phyloP scores from a whole-genome alignment of 1,140 invertebrate species.

The Drosophila willistoni region DNA sequence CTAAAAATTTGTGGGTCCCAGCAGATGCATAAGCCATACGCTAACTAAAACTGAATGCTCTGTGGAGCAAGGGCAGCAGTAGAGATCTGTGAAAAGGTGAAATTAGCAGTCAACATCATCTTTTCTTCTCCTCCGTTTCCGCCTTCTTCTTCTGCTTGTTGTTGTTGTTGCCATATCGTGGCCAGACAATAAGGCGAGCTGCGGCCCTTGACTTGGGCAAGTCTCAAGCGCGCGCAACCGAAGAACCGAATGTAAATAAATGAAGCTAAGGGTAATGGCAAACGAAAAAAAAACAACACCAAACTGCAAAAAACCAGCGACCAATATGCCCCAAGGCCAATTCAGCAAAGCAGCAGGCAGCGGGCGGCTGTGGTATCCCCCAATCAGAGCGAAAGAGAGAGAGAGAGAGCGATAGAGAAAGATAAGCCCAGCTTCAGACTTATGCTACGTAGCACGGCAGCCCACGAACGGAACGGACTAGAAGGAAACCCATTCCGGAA shows the following conservation, averaged over 20 bases:
- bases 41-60: not conserved
- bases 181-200: slow-evolving; percentile 76
- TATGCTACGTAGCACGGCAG: slow-evolving; percentile 71
- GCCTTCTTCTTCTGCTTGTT: not conserved
- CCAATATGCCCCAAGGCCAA: slow-evolving; percentile 68
- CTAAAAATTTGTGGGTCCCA: not conserved
- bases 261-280: slow-evolving; percentile 61
- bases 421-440: slow-evolving; percentile 39
- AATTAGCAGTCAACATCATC: slow-evolving; percentile 66
- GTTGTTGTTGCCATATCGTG: slow-evolving; percentile 41
- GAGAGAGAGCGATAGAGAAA: slow-evolving; percentile 44
- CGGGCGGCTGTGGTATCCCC: slow-evolving; percentile 27
- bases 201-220: slow-evolving; percentile 67
- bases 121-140: not conserved
- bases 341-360: slow-evolving; percentile 32
- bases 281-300: slow-evolving; percentile 57
- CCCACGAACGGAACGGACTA: slow-evolving; percentile 16
- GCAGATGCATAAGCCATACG: not conserved
- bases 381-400: slow-evolving; percentile 41
- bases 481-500: not conserved
- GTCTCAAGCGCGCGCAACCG: slow-evolving; percentile 34
- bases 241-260: slow-evolving; percentile 75
- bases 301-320: slow-evolving; percentile 38
- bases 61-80: not conserved
- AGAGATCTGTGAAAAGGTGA: slow-evolving; percentile 72